Percentiles rank a stretch among this genome's conserved stretches.
Conservation (phyloP, 2,888 invertebrate species). For the Meteorus cinctellus region DNA sequence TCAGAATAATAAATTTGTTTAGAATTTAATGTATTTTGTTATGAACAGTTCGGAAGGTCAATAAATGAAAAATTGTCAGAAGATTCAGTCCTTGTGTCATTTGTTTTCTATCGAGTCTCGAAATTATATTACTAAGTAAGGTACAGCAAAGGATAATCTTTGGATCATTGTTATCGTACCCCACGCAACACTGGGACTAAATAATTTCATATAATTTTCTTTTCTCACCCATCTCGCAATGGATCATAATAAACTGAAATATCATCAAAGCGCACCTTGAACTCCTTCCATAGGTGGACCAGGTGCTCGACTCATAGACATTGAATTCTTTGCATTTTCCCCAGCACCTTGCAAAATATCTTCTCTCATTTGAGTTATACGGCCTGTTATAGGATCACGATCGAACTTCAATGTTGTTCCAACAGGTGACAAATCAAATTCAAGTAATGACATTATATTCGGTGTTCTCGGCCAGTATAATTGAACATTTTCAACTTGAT, state of each 20-base stretch:
- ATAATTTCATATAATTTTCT: neutral
- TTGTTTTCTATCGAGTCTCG: too few relatives aligned
- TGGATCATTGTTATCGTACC: too few relatives aligned
- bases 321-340: conserved; percentile 82
- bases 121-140: too few relatives aligned
- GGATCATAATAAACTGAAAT: neutral
- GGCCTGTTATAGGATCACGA: conserved; percentile 84
- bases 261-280: conserved; percentile 75
- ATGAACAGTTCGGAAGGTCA: neutral
- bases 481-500: conserved; percentile 81
- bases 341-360: conserved; percentile 77
- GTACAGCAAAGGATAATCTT: too few relatives aligned
- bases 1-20: too few relatives aligned
- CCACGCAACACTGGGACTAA: too few relatives aligned
- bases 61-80: too few relatives aligned
- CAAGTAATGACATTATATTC: conserved; percentile 75
- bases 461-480: conserved; percentile 79
- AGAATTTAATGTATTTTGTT: too few relatives aligned
- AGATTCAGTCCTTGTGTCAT: too few relatives aligned
- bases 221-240: neutral
- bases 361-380: conserved; percentile 82
- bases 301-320: conserved; percentile 87
- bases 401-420: conserved; percentile 76
- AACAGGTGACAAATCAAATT: conserved; percentile 75
- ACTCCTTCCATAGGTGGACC: conserved; percentile 81